phyloP scores from a whole-genome alignment of 2,888 invertebrate genomes.

The Agonopterix heracliana region DNA sequence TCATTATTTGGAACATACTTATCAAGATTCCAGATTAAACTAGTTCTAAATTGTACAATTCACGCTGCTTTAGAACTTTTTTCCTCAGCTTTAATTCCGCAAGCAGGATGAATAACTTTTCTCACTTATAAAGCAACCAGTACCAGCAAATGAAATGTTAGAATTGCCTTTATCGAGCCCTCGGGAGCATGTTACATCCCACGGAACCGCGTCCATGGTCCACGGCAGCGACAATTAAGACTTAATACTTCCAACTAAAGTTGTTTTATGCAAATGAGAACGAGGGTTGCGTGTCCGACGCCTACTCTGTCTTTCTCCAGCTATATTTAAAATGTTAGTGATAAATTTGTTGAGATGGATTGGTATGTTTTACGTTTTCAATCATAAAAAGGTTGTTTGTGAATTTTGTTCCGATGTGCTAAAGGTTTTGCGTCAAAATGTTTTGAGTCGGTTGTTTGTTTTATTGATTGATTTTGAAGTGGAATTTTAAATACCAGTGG shows the following conservation, averaged over 20 bases:
- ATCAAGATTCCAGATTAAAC: no score
- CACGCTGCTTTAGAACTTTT: no score
- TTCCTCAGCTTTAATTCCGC: no score
- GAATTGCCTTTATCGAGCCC: slow-evolving; percentile 50
- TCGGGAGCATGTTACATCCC: slow-evolving; percentile 55
- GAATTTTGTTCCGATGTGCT: neutral
- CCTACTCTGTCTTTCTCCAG: slow-evolving; percentile 47
- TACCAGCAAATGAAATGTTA: slow-evolving; percentile 45
- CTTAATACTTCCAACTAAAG: slow-evolving; percentile 67
- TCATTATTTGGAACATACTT: no score
- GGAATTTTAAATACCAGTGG: no score
- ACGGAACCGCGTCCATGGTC: slow-evolving; percentile 36
- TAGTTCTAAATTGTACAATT: no score
- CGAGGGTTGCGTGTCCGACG: slow-evolving; percentile 64
- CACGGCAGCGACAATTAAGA: slow-evolving; percentile 69
- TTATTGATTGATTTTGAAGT: neutral
- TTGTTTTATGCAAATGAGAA: slow-evolving; percentile 72
- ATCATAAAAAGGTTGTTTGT: neutral
- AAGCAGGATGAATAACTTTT: no score
- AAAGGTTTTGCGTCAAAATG: neutral
- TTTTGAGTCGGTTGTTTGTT: neutral
- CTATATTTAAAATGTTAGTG: slow-evolving; percentile 49
- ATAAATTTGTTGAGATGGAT: slow-evolving; percentile 29
- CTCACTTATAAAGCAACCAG: no score
- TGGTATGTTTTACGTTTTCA: slow-evolving; percentile 2